phyloP scores from a whole-genome alignment of 2,113 vertebrate genomes.

The Pedionomus torquatus region DNA sequence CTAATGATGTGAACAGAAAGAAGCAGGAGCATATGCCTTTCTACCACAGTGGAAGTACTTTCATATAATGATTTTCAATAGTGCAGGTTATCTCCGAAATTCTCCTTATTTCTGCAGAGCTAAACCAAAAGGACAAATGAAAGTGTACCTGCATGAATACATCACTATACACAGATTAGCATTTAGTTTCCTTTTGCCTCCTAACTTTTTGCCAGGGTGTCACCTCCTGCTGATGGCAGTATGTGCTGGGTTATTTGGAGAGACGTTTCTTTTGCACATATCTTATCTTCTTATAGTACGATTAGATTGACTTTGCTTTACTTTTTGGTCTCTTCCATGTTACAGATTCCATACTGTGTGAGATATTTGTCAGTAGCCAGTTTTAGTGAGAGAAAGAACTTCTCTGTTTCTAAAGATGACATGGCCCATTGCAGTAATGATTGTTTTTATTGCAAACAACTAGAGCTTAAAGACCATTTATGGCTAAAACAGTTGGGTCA shows the following conservation, averaged over 20 bases:
- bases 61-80: background rate
- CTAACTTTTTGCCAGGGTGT: background rate
- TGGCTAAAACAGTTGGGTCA: conserved; percentile 58
- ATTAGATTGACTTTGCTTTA: background rate
- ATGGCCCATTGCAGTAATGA: background rate
- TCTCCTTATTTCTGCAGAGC: background rate
- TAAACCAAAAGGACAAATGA: background rate
- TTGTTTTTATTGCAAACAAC: conserved; percentile 38
- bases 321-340: background rate
- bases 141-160: background rate
- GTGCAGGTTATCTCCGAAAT: background rate
- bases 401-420: background rate
- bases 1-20: background rate
- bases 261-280: background rate
- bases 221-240: background rate
- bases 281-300: background rate
- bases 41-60: rapidly evolving
- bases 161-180: background rate
- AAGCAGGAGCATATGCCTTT: background rate
- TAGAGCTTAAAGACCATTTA: conserved; percentile 55
- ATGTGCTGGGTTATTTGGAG: background rate
- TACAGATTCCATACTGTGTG: background rate
- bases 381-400: conserved; percentile 1
- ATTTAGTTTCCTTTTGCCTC: background rate
- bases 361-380: background rate